A percentile compares a stretch with the other conserved stretches of the same genome.
Conservation (phyloP, 2,797 vertebrate species). For the Sebastes cheni region DNA sequence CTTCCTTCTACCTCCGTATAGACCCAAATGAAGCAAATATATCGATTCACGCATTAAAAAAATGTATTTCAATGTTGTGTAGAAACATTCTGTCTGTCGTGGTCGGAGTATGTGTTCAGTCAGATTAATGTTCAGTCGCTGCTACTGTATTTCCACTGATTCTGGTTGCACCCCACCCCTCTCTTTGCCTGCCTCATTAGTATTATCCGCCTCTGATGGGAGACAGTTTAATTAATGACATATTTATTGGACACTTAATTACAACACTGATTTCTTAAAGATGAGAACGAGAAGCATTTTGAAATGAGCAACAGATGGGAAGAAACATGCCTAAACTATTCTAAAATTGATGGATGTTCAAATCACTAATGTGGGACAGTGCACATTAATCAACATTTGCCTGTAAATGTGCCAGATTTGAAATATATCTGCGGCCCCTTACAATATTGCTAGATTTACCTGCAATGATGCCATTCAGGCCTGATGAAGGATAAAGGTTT, state of each 20-base stretch:
- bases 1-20: too few species aligned
- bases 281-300: background rate
- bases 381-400: background rate
- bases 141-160: too few species aligned
- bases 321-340: background rate
- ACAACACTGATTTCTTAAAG: background rate
- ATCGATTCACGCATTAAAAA: rapidly evolving
- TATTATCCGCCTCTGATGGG: background rate
- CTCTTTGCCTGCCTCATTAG: background rate
- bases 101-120: too few species aligned
- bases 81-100: too few species aligned
- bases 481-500: background rate
- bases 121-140: too few species aligned
- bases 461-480: background rate
- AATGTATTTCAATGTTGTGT: too few species aligned
- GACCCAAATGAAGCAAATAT: too few species aligned
- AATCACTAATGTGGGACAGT: background rate
- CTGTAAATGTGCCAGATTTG: background rate
- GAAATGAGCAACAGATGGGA: background rate
- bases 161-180: too few species aligned
- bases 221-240: background rate
- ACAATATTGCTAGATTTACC: background rate
- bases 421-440: background rate
- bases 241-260: background rate
- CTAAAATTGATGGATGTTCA: background rate